Base-by-base conservation (phyloP, 1,140 invertebrate species). In the Bombus picipes region DNA sequence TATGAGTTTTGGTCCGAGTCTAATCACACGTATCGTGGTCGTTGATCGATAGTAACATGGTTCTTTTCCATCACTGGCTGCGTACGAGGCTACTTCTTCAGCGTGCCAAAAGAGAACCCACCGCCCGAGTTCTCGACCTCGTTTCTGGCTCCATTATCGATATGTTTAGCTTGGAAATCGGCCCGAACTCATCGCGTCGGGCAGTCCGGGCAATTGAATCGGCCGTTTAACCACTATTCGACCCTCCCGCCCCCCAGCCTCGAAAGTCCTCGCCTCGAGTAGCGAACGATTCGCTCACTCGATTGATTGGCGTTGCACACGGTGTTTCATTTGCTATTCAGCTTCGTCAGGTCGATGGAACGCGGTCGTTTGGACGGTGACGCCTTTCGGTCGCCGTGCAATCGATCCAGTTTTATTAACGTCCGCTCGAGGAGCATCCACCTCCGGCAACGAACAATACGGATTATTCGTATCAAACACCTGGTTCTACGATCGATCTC, bases 1-100 rank as follows among this genome's bases (percentile, higher is more conserved):
- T 89, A 87, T 76, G 71, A 88, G 66, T 89, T 89, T 78, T 89
- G 88, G 88, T 89, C 88, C 88, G 80, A 81, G 66, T 89, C 71
- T 74, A 75, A 81, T 85, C 80, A 77, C 81, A 72, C 37, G 83
- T 78, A 79, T 59, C 70, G 47, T 12, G 25, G 57, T 87, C 41
- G 34, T 47, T 78, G 75, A 66, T 84, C 80, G 34, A 79, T 87
- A n/a, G 70, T 79, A 84, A 68, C 74, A 37, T 47, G 13, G 13
- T 39, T 72, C 28, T 39, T 28, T 12, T 6, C 41, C 28, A 32
- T 9, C 65, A 32, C 47, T 59, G 13, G 62, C 1, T 32, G 25
- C 62, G 59, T 22, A 34, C 3, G 34, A 71, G 41, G 39, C 25
- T 37, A 37, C n/a, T 47, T 43, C 41, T 62, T 73, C 37, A 59